Conservation (phyloP, 2,113 vertebrate genomes). For the Probosciger aterrimus region DNA sequence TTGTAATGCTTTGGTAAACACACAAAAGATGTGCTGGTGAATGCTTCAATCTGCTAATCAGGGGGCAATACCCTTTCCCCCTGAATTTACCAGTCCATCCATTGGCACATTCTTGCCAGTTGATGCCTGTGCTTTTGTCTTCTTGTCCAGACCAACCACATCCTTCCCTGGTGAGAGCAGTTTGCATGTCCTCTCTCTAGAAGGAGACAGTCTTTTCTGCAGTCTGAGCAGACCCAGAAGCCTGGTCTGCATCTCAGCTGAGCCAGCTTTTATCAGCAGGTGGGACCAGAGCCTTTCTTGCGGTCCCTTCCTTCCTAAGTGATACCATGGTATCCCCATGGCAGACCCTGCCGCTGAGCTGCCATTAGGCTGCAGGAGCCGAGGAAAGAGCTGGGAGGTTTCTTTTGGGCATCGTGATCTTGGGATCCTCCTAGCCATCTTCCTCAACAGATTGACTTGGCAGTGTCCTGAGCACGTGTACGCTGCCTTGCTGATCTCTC, state of each 20-base stretch:
- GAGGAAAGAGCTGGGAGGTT: neutral
- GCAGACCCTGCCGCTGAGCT: neutral
- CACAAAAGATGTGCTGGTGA: neutral
- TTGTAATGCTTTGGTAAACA: neutral
- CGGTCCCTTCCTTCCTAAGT: neutral
- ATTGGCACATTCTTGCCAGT: neutral
- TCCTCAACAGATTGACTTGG: neutral
- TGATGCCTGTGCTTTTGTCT: neutral
- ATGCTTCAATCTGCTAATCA: neutral
- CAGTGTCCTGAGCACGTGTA: neutral
- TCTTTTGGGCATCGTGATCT: neutral
- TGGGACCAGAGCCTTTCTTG: neutral
- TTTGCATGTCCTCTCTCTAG: neutral
- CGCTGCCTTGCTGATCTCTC: neutral
- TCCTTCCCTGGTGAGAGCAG: neutral
- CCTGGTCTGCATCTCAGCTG: accelerated
- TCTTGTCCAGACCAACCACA: neutral
- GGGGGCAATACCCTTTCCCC: neutral
- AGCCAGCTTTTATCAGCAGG: neutral
- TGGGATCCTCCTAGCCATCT: neutral
- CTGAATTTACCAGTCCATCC: neutral
- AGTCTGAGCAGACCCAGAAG: neutral
- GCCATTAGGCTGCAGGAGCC: neutral
- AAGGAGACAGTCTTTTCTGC: neutral
- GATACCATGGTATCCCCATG: neutral